Percentiles rank a stretch among this genome's conserved stretches.
These are phyloP conservation scores for Microtus montanus DNA, from an alignment of 2,113 vertebrate genomes.

Conservation along the genomic window DNA sequence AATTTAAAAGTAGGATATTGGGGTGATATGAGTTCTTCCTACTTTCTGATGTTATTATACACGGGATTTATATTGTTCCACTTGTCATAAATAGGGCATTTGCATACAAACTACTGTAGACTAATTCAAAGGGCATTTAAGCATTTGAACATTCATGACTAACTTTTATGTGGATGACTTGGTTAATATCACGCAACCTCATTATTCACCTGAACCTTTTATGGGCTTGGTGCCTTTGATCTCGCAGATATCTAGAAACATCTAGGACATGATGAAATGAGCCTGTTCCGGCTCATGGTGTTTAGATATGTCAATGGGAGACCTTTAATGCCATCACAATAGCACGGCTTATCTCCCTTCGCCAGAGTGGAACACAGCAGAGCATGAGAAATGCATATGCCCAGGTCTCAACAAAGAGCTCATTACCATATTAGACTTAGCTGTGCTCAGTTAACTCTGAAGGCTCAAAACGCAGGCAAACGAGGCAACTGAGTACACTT, in stretches of 20 bases:
- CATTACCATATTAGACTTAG: constrained; percentile 59
- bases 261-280: constrained; percentile 38
- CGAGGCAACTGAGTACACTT: constrained; percentile 58
- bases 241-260: constrained; percentile 38
- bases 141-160: constrained; percentile 46
- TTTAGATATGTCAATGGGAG: constrained; percentile 53
- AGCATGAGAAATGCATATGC: constrained; percentile 69
- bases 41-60: neutral
- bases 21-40: neutral
- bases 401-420: constrained; percentile 67
- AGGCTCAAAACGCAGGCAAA: constrained; percentile 60
- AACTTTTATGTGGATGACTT: constrained; percentile 53
- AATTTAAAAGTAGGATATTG: neutral
- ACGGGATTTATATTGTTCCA: constrained; percentile 20
- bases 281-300: constrained; percentile 10
- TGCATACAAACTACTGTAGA: neutral
- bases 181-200: constrained; percentile 42
- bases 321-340: constrained; percentile 59
- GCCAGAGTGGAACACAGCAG: constrained; percentile 61
- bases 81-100: neutral
- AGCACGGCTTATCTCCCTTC: constrained; percentile 61
- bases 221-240: constrained; percentile 44
- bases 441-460: constrained; percentile 67
- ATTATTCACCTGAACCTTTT: constrained; percentile 44
- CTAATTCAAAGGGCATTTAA: constrained; percentile 28